phyloP scores from a whole-genome alignment of 2,113 vertebrate species.

The Malurus cyaneus region DNA sequence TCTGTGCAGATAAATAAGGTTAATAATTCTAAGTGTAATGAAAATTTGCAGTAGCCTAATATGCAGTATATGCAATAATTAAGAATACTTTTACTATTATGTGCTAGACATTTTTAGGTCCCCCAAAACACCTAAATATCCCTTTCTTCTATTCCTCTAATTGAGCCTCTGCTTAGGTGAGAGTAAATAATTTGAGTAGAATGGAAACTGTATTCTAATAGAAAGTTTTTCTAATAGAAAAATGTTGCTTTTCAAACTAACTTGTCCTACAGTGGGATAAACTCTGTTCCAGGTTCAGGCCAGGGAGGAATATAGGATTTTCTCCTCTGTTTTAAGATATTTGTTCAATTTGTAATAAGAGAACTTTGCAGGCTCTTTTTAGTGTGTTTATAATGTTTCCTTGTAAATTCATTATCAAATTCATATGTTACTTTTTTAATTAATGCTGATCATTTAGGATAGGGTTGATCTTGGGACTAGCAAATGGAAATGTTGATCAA shows the following conservation, averaged over 20 bases:
- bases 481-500: neutral
- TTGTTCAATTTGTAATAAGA: neutral
- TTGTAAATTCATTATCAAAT: neutral
- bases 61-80: neutral
- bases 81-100: neutral
- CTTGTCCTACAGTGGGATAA: neutral
- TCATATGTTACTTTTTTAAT: neutral
- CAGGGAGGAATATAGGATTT: neutral
- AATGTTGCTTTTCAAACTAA: neutral
- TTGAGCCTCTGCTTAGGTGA: neutral
- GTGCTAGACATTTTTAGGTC: neutral
- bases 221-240: neutral
- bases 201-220: neutral
- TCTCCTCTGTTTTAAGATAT: neutral
- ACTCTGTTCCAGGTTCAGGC: neutral
- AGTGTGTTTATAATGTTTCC: neutral
- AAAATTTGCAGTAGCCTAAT: neutral
- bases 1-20: neutral
- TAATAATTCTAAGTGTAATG: neutral
- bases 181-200: neutral
- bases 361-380: neutral
- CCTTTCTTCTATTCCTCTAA: neutral
- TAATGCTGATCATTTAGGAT: neutral
- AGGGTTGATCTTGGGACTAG: neutral
- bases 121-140: rapidly evolving